Evolutionary conservation across 1,140 invertebrate genomes (phyloP).

Genomic region (Helicoverpa zea): DNA sequence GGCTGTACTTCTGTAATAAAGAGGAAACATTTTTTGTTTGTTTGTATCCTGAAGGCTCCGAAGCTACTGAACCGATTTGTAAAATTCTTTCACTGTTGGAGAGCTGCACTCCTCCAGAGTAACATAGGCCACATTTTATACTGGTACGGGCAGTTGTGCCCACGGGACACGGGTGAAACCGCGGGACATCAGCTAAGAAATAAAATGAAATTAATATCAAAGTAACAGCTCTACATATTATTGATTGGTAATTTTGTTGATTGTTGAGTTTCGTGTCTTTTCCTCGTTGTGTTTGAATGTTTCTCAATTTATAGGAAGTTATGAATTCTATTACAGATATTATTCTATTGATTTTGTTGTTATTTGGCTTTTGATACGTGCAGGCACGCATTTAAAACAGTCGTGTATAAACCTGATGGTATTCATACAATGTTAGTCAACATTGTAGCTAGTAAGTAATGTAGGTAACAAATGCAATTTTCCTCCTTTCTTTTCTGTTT

Average conservation of each 20-base stretch:
- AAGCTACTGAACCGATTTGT: too few relatives aligned
- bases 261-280: not conserved
- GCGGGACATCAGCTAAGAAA: too few relatives aligned
- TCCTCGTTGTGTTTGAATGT: not conserved
- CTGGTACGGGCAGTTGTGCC: too few relatives aligned
- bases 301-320: not conserved
- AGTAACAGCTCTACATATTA: not conserved
- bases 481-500: too few relatives aligned
- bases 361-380: not conserved
- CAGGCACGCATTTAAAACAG: not conserved
- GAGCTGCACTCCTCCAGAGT: too few relatives aligned
- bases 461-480: too few relatives aligned
- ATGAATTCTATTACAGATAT: not conserved
- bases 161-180: too few relatives aligned
- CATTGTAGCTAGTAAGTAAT: not conserved
- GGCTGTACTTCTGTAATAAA: too few relatives aligned
- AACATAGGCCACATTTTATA: too few relatives aligned
- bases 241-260: not conserved
- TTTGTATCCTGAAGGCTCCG: too few relatives aligned
- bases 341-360: not conserved
- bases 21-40: too few relatives aligned
- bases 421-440: not conserved
- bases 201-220: not conserved
- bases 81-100: too few relatives aligned
- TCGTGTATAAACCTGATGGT: not conserved